Evolutionary conservation across 2,797 vertebrate genomes (phyloP).

Genomic region (Sciurus vulgaris): DNA sequence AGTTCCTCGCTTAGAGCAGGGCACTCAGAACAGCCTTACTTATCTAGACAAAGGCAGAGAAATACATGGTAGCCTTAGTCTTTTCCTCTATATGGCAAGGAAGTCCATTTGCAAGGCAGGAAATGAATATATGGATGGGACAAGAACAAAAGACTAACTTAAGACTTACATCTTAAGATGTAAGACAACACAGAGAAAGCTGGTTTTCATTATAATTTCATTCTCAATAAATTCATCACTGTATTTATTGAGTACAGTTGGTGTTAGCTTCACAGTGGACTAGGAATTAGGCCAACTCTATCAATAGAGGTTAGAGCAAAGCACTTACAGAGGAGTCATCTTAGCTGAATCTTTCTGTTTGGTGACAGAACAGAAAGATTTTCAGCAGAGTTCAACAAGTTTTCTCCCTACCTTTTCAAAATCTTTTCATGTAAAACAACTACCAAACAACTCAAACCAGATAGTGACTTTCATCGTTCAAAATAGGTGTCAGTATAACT

Average conservation of each 20-base stretch:
- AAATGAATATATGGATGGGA: neutral
- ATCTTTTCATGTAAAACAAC: neutral
- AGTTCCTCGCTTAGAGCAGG: neutral
- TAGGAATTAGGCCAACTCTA: neutral
- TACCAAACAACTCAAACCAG: neutral
- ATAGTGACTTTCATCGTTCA: neutral
- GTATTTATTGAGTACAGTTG: neutral
- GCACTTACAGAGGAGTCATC: neutral
- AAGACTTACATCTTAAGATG: neutral
- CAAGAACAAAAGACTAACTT: neutral
- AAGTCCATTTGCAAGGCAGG: neutral
- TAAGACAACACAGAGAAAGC: neutral
- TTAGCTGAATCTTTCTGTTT: slow-evolving; percentile 41
- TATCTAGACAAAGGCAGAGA: neutral
- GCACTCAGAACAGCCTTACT: neutral
- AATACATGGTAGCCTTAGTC: neutral
- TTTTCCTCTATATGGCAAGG: neutral
- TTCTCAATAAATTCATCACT: neutral
- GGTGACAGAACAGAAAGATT: neutral
- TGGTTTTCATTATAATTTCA: neutral
- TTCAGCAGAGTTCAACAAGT: neutral
- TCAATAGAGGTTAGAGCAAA: neutral
- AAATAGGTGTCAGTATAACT: neutral
- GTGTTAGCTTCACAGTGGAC: neutral
- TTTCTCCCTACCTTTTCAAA: neutral